Base-by-base conservation (phyloP, 2,888 invertebrate species). In the Argynnis bischoffii region DNA sequence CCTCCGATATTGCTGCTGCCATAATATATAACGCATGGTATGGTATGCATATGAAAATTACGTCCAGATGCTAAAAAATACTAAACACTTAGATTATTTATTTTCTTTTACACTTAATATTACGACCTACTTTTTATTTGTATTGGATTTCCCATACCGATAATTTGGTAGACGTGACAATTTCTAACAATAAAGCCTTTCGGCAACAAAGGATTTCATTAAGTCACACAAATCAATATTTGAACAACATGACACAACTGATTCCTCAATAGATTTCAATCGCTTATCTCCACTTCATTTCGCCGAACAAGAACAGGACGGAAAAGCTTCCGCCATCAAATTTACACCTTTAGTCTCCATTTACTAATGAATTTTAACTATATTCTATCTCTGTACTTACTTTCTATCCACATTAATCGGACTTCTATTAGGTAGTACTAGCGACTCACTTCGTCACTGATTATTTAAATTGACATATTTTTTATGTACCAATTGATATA, bases 191-290 rank as follows among this genome's bases (percentile, higher is more conserved):
- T 51, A 65, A 56, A 48, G 48, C 15, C 48, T 55, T 6, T 18
- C 21, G 13, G 1, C 47, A 53, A 41, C 47, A 59, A 46, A 55
- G 48, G 60, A 50, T 66, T 47, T 55, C 54, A 55, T 48, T 31
- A 48, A 66, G 47, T 55, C 63, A 47, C 47, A 55, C 53, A 67
- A 68, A 69, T 68, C 69, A 72, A 72, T 72, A 72, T 72, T 69
- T 65, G 67, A 68, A 54, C 55, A 57, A 68, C 67, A 67, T 65
- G 67, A 67, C 64, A 63, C 63, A 61, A 61, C 59, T 50, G 56
- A 61, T 51, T 55, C 31, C 63, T 57, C 55, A 35, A 63, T 66
- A 55, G 35, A 53, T 18, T 61, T 51, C 31, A 31, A 50, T 41
- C 51, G 61, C 31, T 57, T 46, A 54, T 56, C 47, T 48, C 47